These are phyloP conservation scores for Athalia rosae DNA, from an alignment of 2,888 invertebrate species.

Conservation along the genomic window DNA sequence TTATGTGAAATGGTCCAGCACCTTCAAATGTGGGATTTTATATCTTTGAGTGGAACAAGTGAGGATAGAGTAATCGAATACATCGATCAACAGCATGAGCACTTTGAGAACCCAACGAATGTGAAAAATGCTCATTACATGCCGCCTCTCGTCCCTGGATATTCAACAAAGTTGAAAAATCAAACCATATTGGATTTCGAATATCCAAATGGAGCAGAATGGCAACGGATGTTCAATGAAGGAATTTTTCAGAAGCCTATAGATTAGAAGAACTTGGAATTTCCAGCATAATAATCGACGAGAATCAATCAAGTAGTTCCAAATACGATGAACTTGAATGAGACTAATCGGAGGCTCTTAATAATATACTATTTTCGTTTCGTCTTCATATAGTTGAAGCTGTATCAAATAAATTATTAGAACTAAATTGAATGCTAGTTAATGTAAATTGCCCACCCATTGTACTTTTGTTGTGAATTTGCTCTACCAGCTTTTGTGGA, in stretches of 20 bases:
- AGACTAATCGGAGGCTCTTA: background rate
- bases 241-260: slow-evolving; percentile 77
- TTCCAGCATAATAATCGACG: background rate
- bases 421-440: slow-evolving; percentile 8
- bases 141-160: slow-evolving; percentile 87
- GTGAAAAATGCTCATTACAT: slow-evolving; percentile 84
- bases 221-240: slow-evolving; percentile 81
- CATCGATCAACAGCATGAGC: slow-evolving; percentile 93
- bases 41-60: slow-evolving; percentile 82
- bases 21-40: slow-evolving; percentile 91
- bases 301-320: background rate
- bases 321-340: background rate
- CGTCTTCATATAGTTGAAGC: background rate
- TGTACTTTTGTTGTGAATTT: background rate
- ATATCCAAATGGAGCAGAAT: slow-evolving; percentile 87
- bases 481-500: too few relatives aligned
- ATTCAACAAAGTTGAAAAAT: slow-evolving; percentile 86
- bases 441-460: background rate
- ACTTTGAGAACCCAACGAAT: slow-evolving; percentile 85
- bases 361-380: too few relatives aligned
- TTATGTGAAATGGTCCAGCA: slow-evolving; percentile 96
- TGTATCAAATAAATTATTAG: background rate
- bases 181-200: slow-evolving; percentile 81
- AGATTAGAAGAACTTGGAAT: slow-evolving; percentile 40
- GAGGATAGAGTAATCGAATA: slow-evolving; percentile 88